phyloP scores from a whole-genome alignment of 2,888 invertebrate genomes.

The Sarcophaga subvicina region DNA sequence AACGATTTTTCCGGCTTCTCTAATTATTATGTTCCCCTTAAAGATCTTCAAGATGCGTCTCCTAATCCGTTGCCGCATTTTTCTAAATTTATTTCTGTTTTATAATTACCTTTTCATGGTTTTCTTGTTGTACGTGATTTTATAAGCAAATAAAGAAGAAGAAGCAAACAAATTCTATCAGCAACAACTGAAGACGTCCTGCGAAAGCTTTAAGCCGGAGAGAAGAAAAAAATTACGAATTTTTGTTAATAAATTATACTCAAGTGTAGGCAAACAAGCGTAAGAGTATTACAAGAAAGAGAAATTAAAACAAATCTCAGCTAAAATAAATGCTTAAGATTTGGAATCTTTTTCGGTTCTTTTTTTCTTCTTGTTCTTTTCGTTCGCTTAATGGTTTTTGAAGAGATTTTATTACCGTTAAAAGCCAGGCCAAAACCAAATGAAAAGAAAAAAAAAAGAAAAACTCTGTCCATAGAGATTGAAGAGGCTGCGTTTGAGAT shows the following conservation, averaged over 20 bases:
- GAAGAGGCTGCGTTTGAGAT: constrained; percentile 42
- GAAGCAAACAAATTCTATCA: neutral
- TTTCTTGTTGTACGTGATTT: constrained; percentile 54
- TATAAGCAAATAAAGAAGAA: constrained; percentile 38
- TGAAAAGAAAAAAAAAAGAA: constrained; percentile 7
- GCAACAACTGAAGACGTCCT: neutral
- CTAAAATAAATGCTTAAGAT: constrained; percentile 66
- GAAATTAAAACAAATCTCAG: constrained; percentile 67
- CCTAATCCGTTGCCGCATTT: constrained; percentile 63
- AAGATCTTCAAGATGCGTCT: neutral
- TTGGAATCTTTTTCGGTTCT: constrained; percentile 38
- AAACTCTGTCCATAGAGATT: constrained; percentile 61
- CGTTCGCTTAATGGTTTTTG: constrained; percentile 36
- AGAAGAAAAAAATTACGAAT: constrained; percentile 17
- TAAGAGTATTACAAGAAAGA: constrained; percentile 28
- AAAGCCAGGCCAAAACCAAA: neutral
- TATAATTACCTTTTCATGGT: constrained; percentile 70
- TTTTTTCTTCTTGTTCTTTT: constrained; percentile 11
- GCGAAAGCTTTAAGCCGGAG: neutral
- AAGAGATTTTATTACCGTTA: constrained; percentile 24
- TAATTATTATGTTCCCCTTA: neutral
- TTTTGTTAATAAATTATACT: constrained; percentile 67
- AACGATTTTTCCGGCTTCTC: no score
- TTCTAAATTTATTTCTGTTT: constrained; percentile 71
- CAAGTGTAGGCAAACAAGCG: constrained; percentile 67